phyloP scores from a whole-genome alignment of 2,797 vertebrate species.

The Smutsia gigantea region DNA sequence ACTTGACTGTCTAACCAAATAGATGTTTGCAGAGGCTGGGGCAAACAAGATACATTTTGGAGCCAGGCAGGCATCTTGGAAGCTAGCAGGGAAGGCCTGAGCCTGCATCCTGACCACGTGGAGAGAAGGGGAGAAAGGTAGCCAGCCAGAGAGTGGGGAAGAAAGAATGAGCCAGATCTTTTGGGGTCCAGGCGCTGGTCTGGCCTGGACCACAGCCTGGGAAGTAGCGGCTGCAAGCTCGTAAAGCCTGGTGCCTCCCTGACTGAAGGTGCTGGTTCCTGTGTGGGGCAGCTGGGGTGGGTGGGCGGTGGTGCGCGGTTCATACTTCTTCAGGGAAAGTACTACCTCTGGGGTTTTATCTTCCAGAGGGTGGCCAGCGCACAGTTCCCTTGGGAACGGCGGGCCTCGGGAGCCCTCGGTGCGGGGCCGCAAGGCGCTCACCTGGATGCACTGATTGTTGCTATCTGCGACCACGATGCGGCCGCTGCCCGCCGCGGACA shows the following conservation, averaged over 20 bases:
- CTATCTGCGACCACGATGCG: slow-evolving; percentile 97
- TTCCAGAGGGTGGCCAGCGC: not conserved
- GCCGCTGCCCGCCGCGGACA: slow-evolving; percentile 93
- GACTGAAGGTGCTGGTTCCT: not conserved
- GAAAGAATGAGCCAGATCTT: not conserved
- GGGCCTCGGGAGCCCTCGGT: too few species aligned
- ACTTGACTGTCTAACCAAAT: not conserved
- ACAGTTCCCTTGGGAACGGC: not conserved
- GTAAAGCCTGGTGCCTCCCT: not conserved
- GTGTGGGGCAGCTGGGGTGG: not conserved
- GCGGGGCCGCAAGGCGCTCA: slow-evolving; percentile 64
- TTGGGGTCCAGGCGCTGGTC: not conserved
- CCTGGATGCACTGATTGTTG: slow-evolving; percentile 99
- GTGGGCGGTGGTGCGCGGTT: not conserved
- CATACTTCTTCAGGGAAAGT: not conserved
- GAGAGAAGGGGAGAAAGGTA: not conserved
- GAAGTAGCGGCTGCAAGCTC: not conserved
- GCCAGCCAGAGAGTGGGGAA: not conserved
- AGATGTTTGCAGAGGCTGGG: not conserved
- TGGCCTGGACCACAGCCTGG: not conserved
- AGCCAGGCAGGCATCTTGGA: not conserved
- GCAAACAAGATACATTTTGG: not conserved
- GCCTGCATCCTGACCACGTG: not conserved
- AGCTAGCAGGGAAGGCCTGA: not conserved
- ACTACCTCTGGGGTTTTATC: not conserved